Percentiles rank a stretch among this genome's conserved stretches.
Conservation (phyloP, 2,888 invertebrate species). For the Allacma fusca region DNA sequence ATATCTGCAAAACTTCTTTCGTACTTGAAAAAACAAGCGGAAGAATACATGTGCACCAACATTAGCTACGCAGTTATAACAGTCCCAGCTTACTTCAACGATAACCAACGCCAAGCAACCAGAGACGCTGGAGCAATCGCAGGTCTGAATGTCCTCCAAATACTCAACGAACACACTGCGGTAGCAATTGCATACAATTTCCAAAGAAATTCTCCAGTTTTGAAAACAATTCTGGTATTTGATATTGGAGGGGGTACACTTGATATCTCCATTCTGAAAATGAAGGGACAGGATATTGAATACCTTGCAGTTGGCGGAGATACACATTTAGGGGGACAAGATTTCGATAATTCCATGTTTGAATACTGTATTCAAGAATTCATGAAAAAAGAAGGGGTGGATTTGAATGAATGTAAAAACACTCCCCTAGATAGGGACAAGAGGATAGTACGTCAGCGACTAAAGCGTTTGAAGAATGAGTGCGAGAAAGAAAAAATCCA, state of each 20-base stretch:
- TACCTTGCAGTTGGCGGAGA: too few relatives aligned
- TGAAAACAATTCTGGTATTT: slow-evolving; percentile 43
- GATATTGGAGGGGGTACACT: slow-evolving; percentile 55
- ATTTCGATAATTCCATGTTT: too few relatives aligned
- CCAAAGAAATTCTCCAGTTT: neutral
- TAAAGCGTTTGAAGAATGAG: slow-evolving; percentile 38
- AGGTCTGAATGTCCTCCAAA: slow-evolving; percentile 87
- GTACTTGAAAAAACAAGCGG: slow-evolving; percentile 88
- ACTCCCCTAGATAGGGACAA: neutral
- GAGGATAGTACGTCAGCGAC: neutral
- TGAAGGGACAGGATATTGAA: slow-evolving; percentile 25
- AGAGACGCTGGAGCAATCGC: too few relatives aligned
- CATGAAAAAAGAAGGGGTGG: too few relatives aligned
- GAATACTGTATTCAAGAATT: too few relatives aligned
- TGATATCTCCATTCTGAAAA: slow-evolving; percentile 48
- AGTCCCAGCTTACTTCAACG: slow-evolving; percentile 81
- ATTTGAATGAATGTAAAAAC: slow-evolving; percentile 18
- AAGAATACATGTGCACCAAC: slow-evolving; percentile 82
- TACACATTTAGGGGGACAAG: neutral
- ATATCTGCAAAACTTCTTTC: too few relatives aligned
- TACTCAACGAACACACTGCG: slow-evolving; percentile 90
- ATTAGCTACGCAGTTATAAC: slow-evolving; percentile 80
- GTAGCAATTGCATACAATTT: slow-evolving; percentile 69
- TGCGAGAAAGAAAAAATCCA: slow-evolving; percentile 47
- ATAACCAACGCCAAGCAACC: slow-evolving; percentile 71